A percentile compares a stretch with the other conserved stretches of the same genome.
These are phyloP conservation scores for Cololabis saira DNA, from an alignment of 2,113 vertebrate genomes.

Conservation along the genomic window DNA sequence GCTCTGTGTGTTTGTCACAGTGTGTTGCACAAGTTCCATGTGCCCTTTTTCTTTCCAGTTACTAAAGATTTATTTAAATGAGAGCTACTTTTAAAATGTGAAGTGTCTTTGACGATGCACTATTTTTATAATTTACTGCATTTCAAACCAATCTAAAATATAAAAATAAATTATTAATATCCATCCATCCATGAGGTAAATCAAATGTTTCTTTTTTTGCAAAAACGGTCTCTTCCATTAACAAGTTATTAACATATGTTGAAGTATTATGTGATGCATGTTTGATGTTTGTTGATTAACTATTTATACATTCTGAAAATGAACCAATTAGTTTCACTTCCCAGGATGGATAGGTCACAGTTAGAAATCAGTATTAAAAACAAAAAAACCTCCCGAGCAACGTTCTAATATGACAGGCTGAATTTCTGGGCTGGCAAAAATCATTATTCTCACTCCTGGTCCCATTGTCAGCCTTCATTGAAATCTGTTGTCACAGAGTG, in stretches of 20 bases:
- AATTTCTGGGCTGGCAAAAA: conserved; percentile 83
- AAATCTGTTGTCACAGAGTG: conserved; percentile 79
- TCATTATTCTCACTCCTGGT: conserved; percentile 82
- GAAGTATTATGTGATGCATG: too few species aligned
- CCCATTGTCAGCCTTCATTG: conserved; percentile 82
- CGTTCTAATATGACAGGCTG: conserved; percentile 77
- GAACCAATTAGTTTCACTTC: conserved; percentile 19
- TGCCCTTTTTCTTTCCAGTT: too few species aligned
- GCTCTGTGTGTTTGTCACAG: too few species aligned
- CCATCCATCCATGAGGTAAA: not conserved
- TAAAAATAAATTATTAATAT: not conserved
- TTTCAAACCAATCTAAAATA: not conserved
- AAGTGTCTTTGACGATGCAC: too few species aligned
- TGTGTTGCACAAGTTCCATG: too few species aligned
- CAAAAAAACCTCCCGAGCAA: conserved; percentile 37
- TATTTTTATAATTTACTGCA: too few species aligned
- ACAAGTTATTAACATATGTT: too few species aligned
- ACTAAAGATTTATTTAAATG: too few species aligned
- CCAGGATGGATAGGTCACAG: conserved; percentile 1
- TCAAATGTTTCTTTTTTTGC: too few species aligned
- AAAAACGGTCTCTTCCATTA: too few species aligned
- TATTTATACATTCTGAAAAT: not conserved
- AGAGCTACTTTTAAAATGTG: too few species aligned
- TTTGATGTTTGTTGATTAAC: not conserved
- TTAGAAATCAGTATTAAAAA: not conserved